Evolutionary conservation across 1,140 invertebrate genomes (phyloP).

Genomic region (Drosophila ercepeae): DNA sequence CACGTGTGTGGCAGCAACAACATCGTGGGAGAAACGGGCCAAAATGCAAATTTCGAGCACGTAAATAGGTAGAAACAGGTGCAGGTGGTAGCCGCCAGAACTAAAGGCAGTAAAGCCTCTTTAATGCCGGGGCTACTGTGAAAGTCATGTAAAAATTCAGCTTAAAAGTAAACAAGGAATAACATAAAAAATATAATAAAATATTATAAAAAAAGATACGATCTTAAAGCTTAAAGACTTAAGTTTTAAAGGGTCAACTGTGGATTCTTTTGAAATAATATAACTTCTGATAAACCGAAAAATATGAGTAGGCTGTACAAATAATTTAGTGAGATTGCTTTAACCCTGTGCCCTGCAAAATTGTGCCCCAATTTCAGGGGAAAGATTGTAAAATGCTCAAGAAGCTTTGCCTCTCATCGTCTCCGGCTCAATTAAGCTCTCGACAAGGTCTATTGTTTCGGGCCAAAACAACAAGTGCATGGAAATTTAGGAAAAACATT

Average conservation of each 20-base stretch:
- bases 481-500: slow-evolving; percentile 37
- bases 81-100: slow-evolving; percentile 6
- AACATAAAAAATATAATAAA: slow-evolving; percentile 6
- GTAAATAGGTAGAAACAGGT: slow-evolving; percentile 59
- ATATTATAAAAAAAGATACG: not conserved
- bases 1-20: slow-evolving; percentile 25
- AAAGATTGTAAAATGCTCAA: not conserved
- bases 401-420: not conserved
- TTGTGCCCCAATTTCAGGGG: not conserved
- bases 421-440: slow-evolving; percentile 18
- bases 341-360: too few species aligned
- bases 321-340: not conserved
- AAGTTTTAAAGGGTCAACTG: too few species aligned
- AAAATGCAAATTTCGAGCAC: slow-evolving; percentile 63
- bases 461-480: slow-evolving; percentile 8
- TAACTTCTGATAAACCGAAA: too few species aligned
- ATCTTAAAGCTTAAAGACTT: too few species aligned
- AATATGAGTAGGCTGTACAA: not conserved
- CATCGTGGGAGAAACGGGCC: not conserved
- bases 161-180: not conserved
- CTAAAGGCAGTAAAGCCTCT: slow-evolving; percentile 29
- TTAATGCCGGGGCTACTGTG: slow-evolving; percentile 25
- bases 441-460: slow-evolving; percentile 17
- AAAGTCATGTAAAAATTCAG: not conserved
- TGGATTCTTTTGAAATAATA: too few species aligned